A percentile compares a stretch with the other conserved stretches of the same genome.
phyloP scores from a whole-genome alignment of 2,113 vertebrate species.

The Pitta sordida region DNA sequence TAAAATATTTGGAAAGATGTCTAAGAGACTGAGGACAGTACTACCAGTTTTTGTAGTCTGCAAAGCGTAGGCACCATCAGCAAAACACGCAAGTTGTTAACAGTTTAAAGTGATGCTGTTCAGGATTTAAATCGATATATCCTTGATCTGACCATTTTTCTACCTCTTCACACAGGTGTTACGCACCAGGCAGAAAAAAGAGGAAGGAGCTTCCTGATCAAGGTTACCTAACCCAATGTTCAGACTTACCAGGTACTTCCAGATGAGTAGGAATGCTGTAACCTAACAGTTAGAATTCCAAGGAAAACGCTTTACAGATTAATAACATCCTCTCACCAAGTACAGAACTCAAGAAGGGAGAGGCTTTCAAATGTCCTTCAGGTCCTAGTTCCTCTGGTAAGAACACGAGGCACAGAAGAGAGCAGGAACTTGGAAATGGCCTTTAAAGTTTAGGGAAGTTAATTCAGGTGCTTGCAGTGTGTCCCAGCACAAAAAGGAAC shows the following conservation, averaged over 20 bases:
- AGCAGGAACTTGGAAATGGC: accelerated
- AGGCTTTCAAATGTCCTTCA: not conserved
- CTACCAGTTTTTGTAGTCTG: not conserved
- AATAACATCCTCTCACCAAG: not conserved
- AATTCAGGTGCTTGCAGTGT: not conserved
- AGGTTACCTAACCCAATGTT: not conserved
- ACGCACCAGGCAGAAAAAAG: not conserved
- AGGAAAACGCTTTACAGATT: not conserved
- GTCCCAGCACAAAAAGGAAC: not conserved
- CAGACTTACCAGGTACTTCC: not conserved
- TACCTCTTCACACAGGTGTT: not conserved
- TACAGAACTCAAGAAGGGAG: not conserved
- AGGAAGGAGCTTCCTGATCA: not conserved
- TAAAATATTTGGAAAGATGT: not conserved
- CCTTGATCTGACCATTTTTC: not conserved
- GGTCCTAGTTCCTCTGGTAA: not conserved
- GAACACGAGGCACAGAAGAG: not conserved
- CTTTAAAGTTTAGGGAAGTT: not conserved
- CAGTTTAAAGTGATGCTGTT: not conserved
- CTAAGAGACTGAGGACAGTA: not conserved
- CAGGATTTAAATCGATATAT: not conserved
- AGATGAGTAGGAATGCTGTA: not conserved
- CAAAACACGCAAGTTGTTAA: not conserved
- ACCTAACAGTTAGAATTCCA: not conserved
- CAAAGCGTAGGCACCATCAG: not conserved